Base-by-base conservation (phyloP, 1,140 invertebrate species). In the Chymomyza costata region DNA sequence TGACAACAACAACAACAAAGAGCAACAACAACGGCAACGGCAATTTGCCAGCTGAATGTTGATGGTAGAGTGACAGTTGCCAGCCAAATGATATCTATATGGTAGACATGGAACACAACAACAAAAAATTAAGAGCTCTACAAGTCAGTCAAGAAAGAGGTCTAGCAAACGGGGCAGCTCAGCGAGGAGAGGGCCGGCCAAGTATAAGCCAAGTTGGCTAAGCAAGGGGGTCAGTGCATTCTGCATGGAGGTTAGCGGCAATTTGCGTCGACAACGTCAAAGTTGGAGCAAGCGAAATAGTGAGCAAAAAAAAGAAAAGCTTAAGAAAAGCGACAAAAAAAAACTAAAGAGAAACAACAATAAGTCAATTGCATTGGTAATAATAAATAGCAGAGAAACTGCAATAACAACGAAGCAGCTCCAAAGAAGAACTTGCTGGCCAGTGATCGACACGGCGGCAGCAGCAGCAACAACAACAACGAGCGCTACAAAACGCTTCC, bases 401-500 rank as follows among this genome's bases (percentile, higher is more conserved):
- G 52, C 54, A 37, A 52, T 41, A 47, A 56, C 28, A 38, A 25
- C 3, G 3, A 25, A 25, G 21, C 21, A 25, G 8, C 21, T 25
- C 21, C n/a, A 25, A 25, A 25, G 21, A 8, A 25, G 21, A 25
- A 25, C 21, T 5, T 25, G 21, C 8, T 25, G 21, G 21, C 21
- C 21, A 25, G 21, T 25, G 21, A 25, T 25, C 21, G 21, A 25
- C 21, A 43, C 43, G 30, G 44, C 50, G 50, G 41, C 65, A 57
- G 61, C 11, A 16, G 18, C 55, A 46, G 56, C 59, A 67, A 51
- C 38, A 74, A 80, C 73, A 53, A 74, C 74, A 73, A 80, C 73
- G 65, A 80, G 73, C 73, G 65, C 63, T 67, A 61, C 73, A 80
- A 80, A 80, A 80, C 65, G 74, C 74, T 80, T 80, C 73, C 73